Percentiles rank a stretch among this genome's conserved stretches.
Evolutionary conservation across 2,113 vertebrate species (phyloP).

Genomic region (Ceyx melanurus): DNA sequence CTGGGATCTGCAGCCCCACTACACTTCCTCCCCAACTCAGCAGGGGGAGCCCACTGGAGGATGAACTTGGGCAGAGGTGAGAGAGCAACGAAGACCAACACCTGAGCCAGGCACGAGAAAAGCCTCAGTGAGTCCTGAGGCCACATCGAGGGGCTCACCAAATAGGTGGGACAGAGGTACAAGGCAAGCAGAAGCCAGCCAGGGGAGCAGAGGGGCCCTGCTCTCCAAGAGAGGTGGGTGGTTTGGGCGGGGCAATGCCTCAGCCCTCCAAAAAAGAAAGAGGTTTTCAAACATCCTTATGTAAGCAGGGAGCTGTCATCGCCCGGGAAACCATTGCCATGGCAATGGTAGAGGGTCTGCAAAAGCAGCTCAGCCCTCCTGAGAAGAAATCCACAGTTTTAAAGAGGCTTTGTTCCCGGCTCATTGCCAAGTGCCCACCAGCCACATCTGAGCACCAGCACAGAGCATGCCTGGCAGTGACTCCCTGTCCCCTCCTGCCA

Average conservation of each 20-base stretch:
- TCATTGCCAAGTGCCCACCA: not conserved
- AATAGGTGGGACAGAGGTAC: not conserved
- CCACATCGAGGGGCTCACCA: accelerated
- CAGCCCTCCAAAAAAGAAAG: not conserved
- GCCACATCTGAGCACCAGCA: not conserved
- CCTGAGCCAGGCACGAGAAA: accelerated
- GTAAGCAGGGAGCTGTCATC: conserved; percentile 48
- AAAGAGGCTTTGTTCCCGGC: conserved; percentile 37
- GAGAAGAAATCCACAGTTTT: conserved; percentile 54
- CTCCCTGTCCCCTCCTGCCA: not conserved
- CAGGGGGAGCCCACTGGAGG: not conserved
- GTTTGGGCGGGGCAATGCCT: not conserved
- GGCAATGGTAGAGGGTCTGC: conserved; percentile 64
- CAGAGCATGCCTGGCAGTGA: not conserved
- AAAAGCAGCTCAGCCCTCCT: conserved; percentile 32
- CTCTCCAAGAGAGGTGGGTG: not conserved
- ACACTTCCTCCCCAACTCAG: not conserved
- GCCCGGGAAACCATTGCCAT: conserved; percentile 66
- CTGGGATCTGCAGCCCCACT: not conserved
- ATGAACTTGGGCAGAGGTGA: not conserved
- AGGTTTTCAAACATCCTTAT: conserved; percentile 58
- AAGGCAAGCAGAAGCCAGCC: not conserved
- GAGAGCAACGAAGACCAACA: not conserved
- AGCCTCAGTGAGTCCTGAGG: accelerated
- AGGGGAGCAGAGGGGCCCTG: not conserved